Evolutionary conservation across 2,888 invertebrate species (phyloP), one percentile per base, ranked within the genome.

Genomic region (Dorcus hopei): DNA sequence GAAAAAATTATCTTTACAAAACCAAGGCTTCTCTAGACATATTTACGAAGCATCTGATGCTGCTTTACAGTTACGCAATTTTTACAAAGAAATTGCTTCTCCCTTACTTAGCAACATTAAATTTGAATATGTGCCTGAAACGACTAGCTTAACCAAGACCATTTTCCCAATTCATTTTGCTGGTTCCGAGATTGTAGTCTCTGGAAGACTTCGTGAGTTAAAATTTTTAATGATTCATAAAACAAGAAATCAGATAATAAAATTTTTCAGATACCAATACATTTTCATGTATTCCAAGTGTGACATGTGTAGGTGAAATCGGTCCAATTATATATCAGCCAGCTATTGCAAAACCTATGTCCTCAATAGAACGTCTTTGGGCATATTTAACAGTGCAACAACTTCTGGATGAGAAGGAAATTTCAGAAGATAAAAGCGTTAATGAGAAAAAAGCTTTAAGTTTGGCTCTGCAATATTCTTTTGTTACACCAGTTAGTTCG

Each of bases 401-500:
- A 69, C 77, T 88, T 56, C 73, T 88, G 49, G 84, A 86, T 69
- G 75, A 83, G 68, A 76, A 79, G 42, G 74, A 77, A 51, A 65
- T 69, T 6, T 69, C 73, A 8, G 74, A 72, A 49, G 67, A 68
- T 38, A 67, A 64, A 45, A 63, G 60, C 8, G 66, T 60, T 52
- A 77, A 80, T 0, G 80, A 81, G 72, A 86, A 38, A 84, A 85
- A 1, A 74, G 86, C 19, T 19, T 19, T 19, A 19, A 19, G 19
- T 19, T 19, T 19, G 19, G 19, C 19, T 19, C 19, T 19, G 16
- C 81, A 83, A 85, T 88, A 87, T 68, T 81, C 82, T 45, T 87
- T 88, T 73, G 88, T 88, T 16, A 88, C 88, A 0, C 82, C 86
- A 2, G 76, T 88, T 43, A 88, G 87, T 1, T 87, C 87, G 0